A percentile compares a stretch with the other conserved stretches of the same genome.
These are phyloP conservation scores for Tachycineta bicolor DNA, from an alignment of 2,113 vertebrate genomes.

Conservation along the genomic window DNA sequence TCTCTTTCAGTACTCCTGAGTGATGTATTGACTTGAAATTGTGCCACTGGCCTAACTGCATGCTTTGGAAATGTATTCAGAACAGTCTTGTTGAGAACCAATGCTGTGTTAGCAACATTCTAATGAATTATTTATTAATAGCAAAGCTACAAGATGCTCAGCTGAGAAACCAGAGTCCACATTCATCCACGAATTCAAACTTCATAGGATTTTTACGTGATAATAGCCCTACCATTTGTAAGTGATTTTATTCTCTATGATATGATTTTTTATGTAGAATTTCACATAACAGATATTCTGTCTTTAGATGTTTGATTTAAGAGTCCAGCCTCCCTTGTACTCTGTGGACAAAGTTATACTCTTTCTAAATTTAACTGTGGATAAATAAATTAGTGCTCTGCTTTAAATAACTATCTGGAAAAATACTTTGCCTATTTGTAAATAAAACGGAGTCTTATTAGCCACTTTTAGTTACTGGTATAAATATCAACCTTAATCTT, in stretches of 20 bases:
- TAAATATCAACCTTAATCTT: background rate
- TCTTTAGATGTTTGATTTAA: background rate
- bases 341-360: background rate
- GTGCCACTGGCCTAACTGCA: background rate
- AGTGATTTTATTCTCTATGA: background rate
- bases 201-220: background rate
- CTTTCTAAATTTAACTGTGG: background rate
- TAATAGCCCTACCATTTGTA: background rate
- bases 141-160: background rate
- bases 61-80: conserved; percentile 7
- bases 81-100: background rate
- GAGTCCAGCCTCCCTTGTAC: background rate
- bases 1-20: conserved; percentile 54
- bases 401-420: background rate
- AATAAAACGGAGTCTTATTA: background rate
- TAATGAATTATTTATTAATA: background rate
- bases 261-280: background rate
- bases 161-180: background rate
- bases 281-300: background rate
- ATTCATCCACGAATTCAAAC: background rate
- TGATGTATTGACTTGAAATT: conserved; percentile 54
- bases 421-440: background rate
- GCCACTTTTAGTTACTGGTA: background rate
- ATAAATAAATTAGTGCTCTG: background rate
- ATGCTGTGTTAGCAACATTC: background rate